Conservation (phyloP, 2,113 vertebrate species). For the Toxotes chatareus region DNA sequence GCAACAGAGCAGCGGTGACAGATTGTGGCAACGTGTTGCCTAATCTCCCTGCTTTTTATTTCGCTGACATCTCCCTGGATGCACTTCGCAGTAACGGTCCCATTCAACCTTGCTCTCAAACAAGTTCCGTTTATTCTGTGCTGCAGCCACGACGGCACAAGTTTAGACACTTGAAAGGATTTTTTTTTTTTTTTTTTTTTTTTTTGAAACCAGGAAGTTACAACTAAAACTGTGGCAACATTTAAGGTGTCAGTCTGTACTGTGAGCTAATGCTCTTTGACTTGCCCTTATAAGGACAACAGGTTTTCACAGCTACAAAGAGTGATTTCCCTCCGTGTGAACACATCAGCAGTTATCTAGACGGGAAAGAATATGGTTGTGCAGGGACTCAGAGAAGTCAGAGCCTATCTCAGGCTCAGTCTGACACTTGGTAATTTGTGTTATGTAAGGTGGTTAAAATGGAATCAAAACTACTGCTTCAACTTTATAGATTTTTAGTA, state of each 20-base stretch:
- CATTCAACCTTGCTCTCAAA: constrained; percentile 23
- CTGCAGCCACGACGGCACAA: neutral
- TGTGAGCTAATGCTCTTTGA: constrained; percentile 38
- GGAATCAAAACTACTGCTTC: neutral
- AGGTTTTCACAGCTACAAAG: constrained; percentile 71
- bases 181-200: no score
- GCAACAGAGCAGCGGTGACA: neutral
- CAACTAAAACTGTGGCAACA: constrained; percentile 22
- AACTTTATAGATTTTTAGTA: constrained; percentile 50
- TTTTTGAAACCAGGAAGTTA: constrained; percentile 68
- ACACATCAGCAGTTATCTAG: constrained; percentile 25
- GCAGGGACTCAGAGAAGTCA: constrained; percentile 2
- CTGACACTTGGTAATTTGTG: neutral
- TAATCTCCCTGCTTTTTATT: neutral
- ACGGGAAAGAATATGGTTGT: constrained; percentile 65
- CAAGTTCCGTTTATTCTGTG: neutral
- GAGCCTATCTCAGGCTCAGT: neutral
- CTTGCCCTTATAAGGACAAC: constrained; percentile 89
- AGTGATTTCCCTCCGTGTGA: constrained; percentile 40
- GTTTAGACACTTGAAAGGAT: neutral
- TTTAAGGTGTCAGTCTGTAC: constrained; percentile 31
- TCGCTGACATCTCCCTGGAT: neutral
- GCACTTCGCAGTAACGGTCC: neutral
- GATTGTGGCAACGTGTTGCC: neutral
- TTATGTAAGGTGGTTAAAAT: neutral